Percentiles rank a stretch among this genome's conserved stretches.
Evolutionary conservation across 2,797 vertebrate genomes (phyloP).

Genomic region (Sibirionetta formosa): DNA sequence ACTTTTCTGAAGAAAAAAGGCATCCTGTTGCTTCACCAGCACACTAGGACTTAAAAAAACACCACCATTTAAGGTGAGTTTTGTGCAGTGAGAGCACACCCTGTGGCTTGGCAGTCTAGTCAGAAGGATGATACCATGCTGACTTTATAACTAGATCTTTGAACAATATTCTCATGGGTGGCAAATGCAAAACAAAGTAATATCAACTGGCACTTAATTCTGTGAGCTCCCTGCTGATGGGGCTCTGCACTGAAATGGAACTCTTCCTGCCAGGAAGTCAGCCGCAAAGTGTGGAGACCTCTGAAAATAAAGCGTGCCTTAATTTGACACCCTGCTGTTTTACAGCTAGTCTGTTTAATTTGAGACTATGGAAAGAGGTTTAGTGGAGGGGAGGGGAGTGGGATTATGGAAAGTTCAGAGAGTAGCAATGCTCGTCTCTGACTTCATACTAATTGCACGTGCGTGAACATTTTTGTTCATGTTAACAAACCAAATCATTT

Average conservation of each 20-base stretch:
- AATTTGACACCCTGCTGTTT: conserved; percentile 88
- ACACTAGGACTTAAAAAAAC: conserved; percentile 83
- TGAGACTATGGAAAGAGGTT: conserved; percentile 71
- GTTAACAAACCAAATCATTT: not conserved
- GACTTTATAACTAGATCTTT: conserved; percentile 88
- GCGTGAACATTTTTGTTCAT: not conserved
- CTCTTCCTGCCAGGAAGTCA: conserved; percentile 97
- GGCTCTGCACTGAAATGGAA: conserved; percentile 88
- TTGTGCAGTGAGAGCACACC: conserved; percentile 81
- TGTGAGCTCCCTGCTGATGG: conserved; percentile 90
- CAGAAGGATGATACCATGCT: conserved; percentile 88
- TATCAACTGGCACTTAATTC: conserved; percentile 98
- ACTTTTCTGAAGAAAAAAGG: conserved; percentile 79
- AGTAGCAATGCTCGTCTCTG: not conserved
- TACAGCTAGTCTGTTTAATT: conserved; percentile 84
- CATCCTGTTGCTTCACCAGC: conserved; percentile 83
- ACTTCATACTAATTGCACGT: conserved; percentile 28
- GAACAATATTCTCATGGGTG: conserved; percentile 91
- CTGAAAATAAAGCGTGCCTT: conserved; percentile 91
- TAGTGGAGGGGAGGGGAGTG: conserved; percentile 40
- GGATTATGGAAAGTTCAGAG: conserved; percentile 56
- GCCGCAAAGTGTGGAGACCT: conserved; percentile 87
- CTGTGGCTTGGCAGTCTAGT: conserved; percentile 86
- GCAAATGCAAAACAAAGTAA: conserved; percentile 94
- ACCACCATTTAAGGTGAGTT: conserved; percentile 83